Evolutionary conservation across 2,888 invertebrate genomes (phyloP).

Genomic region (Drosophila incognita): DNA sequence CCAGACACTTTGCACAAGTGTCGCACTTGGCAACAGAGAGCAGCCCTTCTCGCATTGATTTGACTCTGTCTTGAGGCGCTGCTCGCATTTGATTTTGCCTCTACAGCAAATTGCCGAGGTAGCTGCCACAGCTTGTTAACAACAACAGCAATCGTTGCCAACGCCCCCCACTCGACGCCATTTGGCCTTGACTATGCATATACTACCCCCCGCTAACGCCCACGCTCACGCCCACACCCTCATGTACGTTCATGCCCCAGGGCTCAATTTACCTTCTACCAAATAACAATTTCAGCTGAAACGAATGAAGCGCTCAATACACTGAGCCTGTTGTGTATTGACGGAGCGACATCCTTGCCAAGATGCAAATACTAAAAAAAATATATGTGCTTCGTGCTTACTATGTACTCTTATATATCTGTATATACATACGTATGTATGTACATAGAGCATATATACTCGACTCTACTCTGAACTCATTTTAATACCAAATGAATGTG

Average conservation of each 20-base stretch:
- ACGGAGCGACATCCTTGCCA: conserved; percentile 34
- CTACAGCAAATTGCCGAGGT: conserved; percentile 66
- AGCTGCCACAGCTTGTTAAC: conserved; percentile 65
- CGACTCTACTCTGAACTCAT: conserved; percentile 21
- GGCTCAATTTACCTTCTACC: conserved; percentile 35
- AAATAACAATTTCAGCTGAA: conserved; percentile 25
- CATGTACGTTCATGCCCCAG: conserved; percentile 14
- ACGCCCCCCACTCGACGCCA: conserved; percentile 59
- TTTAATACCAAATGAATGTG: conserved; percentile 58
- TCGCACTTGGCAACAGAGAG: conserved; percentile 20
- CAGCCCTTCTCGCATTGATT: conserved; percentile 40
- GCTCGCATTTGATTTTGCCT: conserved; percentile 56
- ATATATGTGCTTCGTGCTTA: conserved; percentile 18
- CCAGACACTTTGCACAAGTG: conserved; percentile 29
- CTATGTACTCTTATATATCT: conserved; percentile 11
- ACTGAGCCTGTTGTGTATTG: conserved; percentile 35
- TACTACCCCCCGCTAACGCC: neutral
- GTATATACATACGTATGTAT: neutral
- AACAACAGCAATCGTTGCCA: conserved; percentile 34
- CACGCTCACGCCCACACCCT: neutral
- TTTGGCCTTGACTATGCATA: conserved; percentile 55
- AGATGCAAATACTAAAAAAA: conserved; percentile 42
- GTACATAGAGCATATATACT: neutral
- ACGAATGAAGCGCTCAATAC: conserved; percentile 51
- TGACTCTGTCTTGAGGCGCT: conserved; percentile 52